Evolutionary conservation across 2,797 vertebrate genomes (phyloP).

Genomic region (Lateolabrax maculatus): DNA sequence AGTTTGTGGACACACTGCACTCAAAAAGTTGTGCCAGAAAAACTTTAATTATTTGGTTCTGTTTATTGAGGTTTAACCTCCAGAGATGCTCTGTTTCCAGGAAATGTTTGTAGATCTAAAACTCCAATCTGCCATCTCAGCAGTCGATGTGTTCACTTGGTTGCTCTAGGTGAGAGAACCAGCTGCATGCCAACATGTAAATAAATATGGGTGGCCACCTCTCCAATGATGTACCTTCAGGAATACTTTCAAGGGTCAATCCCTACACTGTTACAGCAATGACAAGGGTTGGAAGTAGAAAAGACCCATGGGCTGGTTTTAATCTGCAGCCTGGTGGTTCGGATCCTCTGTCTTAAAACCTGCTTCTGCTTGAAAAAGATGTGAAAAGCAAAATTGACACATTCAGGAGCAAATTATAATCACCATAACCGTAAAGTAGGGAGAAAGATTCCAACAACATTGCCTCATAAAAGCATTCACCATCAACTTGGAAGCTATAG

Average conservation of each 20-base stretch:
- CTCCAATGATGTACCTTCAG: not conserved
- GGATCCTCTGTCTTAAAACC: not conserved
- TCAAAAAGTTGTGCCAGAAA: not conserved
- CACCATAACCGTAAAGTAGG: not conserved
- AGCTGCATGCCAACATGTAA: conserved; percentile 44
- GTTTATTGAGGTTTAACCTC: conserved; percentile 33
- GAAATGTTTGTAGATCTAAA: conserved; percentile 31
- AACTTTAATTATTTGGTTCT: conserved; percentile 20
- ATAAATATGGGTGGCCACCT: conserved; percentile 36
- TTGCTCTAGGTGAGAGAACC: not conserved
- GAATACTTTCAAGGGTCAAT: conserved; percentile 5
- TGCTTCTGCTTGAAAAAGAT: not conserved
- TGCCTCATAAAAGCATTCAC: conserved; percentile 1
- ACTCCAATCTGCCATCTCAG: conserved; percentile 34
- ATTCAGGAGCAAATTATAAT: not conserved
- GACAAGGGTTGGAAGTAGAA: conserved; percentile 1
- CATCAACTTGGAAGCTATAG: not conserved
- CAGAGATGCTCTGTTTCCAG: not conserved
- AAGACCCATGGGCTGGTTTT: not conserved
- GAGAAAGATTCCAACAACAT: not conserved
- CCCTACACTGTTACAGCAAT: not conserved
- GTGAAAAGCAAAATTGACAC: not conserved
- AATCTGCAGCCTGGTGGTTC: not conserved
- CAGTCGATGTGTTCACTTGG: conserved; percentile 10
- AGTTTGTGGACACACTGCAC: not conserved